Conservation (phyloP, 1,140 invertebrate species). For the Drosophila mauritiana region DNA sequence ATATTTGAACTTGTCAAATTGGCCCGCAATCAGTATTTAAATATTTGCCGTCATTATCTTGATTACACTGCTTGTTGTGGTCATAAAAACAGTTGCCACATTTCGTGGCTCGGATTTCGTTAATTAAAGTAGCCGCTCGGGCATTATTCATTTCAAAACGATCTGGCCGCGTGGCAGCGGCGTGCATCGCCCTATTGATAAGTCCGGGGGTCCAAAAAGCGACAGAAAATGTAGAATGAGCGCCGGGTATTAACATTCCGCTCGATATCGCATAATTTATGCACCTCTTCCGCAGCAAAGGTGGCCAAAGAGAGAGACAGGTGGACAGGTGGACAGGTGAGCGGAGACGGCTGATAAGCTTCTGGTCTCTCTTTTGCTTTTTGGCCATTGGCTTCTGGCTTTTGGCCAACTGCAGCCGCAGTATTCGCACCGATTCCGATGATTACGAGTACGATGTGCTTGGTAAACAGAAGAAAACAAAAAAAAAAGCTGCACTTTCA, state of each 20-base stretch:
- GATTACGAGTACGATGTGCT: background rate
- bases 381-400: constrained; percentile 29
- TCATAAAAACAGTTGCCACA: constrained; percentile 16
- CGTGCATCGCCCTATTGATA: constrained; percentile 25
- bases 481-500: constrained; percentile 28
- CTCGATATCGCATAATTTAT: constrained; percentile 64
- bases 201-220: constrained; percentile 21
- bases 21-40: constrained; percentile 29
- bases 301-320: background rate
- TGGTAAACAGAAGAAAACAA: constrained; percentile 17
- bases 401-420: constrained; percentile 46
- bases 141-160: background rate
- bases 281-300: constrained; percentile 45
- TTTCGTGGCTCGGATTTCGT: constrained; percentile 24
- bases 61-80: constrained; percentile 37
- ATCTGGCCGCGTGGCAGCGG: constrained; percentile 26
- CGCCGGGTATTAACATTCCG: constrained; percentile 39
- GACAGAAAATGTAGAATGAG: constrained; percentile 12
- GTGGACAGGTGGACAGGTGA: background rate
- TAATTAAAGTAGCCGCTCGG: constrained; percentile 29
- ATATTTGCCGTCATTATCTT: constrained; percentile 31
- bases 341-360: constrained; percentile 26
- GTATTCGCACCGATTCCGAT: background rate
- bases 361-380: background rate
- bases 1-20: constrained; percentile 45